phyloP scores from a whole-genome alignment of 1,140 invertebrate species.

The Halyomorpha halys region DNA sequence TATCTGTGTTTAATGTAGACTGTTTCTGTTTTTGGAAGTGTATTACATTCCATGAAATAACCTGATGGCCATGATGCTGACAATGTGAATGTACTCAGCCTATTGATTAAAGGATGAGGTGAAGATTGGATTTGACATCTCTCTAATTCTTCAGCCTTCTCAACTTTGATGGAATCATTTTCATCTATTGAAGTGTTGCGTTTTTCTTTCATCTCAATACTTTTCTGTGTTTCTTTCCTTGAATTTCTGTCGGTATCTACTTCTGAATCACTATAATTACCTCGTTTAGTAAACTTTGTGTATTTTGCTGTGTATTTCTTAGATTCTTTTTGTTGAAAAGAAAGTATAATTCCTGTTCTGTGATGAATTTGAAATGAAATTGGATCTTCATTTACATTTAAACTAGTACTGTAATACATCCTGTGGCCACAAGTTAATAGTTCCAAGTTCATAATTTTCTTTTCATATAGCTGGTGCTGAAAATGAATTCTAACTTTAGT shows the following conservation, averaged over 20 bases:
- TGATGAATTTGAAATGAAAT: not conserved
- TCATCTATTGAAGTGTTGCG: no score
- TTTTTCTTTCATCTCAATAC: no score
- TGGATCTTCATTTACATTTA: not conserved
- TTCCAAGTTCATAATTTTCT: constrained; percentile 3
- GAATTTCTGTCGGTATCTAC: no score
- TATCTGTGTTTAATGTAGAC: not conserved
- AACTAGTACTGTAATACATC: not conserved
- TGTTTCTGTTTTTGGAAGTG: not conserved
- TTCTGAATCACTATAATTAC: no score
- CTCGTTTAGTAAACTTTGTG: no score
- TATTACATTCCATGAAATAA: not conserved
- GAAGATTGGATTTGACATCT: not conserved
- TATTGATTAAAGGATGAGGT: not conserved
- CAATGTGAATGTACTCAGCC: not conserved
- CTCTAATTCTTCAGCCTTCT: not conserved
- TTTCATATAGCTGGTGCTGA: not conserved
- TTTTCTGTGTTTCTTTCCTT: no score
- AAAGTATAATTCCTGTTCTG: not conserved
- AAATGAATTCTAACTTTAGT: constrained; percentile 1
- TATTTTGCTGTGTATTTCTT: not conserved
- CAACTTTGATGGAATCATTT: not conserved
- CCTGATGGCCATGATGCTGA: not conserved
- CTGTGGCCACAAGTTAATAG: not conserved
- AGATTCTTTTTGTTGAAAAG: not conserved